Evolutionary conservation across 37 sponge, comb jelly and placozoan genomes (phyloP), one percentile per base, ranked within the genome.

Genomic region (Tethya wilhelma): DNA sequence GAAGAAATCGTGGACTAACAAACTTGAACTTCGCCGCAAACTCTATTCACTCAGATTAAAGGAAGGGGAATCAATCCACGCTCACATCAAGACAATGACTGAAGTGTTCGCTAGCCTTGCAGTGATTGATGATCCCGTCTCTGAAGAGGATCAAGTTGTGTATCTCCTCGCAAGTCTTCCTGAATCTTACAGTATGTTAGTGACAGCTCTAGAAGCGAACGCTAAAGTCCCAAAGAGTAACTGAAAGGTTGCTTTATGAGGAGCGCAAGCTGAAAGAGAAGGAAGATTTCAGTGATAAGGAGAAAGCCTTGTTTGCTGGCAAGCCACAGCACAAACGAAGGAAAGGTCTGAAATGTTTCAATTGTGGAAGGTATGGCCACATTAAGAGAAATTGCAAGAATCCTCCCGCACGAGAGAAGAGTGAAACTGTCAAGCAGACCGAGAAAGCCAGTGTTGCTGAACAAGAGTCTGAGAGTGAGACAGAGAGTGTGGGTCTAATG

Each of bases 1-100:
- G 70, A 84, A 84, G 70, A 84, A 76, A 56, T 77, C 85, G 23
- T 84, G 85, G 85, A 78, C 85, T 1, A 76, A 75, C 60, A 84
- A 67, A 41, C 70, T 76, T 26, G 70, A 67, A 46, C 77, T 84
- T 32, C 45, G 85, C n/a, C 30, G 60, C 19, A 75, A 44, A 38
- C 87, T 86, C 28, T 64, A 86, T 32, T 44, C 87, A 17, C 44
- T 86, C 12, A 72, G 62, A 26, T 56, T 84, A 43, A 84, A 68
- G 38, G 85, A 84, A 26, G 77, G 85, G 58, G 60, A 68, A n/a
- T 76, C 77, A 30, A 67, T 77, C 29, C 85, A 83, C 19, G 84
- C 46, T 26, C 84, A 83, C 34, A 46, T 74, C 34, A 63, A 65
- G 36, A 32, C 31, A 14, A 66, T 84, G 77, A 84, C 77, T 25